Base-by-base conservation (phyloP, 1,140 invertebrate species). In the Atta cephalotes region DNA sequence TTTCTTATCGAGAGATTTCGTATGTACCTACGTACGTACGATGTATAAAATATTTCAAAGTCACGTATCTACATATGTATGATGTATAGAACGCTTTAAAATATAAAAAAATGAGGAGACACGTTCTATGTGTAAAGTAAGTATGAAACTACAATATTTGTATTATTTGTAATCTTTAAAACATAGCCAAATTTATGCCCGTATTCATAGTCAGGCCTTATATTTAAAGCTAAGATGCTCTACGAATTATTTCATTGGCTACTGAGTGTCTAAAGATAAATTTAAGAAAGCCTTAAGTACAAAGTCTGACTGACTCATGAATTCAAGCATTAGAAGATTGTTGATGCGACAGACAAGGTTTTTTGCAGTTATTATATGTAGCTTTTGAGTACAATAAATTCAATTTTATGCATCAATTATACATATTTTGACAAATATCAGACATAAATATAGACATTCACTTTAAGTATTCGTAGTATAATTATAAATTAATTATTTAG, bases 351-450 rank as follows among this genome's bases (percentile, higher is more conserved):
- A 58, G 6, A 9, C 2, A 56, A 76, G 25, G 51, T 80, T n/a
- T 80, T n/a, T 66, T 21, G 5, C 76, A 31, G 21, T 25, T 66
- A 79, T 49, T 58, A 49, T n/a, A 45, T 31, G 28, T 31, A 53
- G 45, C 31, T 76, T 21, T 28, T 66, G 66, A 12, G 56, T 45
- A 10, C 4, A 9, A 4, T 66, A 79, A 79, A 66, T 79, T 45
- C 45, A 51, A 79, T 65, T 78, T 49, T 63, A 31, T 18, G 7
- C 12, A 9, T 12, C 28, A 14, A 60, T 76, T 76, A 45, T 45
- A 10, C 9, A 35, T 25, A n/a, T 49, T 78, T 79, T 66, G 51
- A 35, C 6, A 21, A 14, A 65, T n/a, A 16, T 79, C 7, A 25
- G 25, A 25, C 25, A 45, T 2, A 49, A 12, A n/a, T 65, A 45